Evolutionary conservation across 2,113 vertebrate species (phyloP).

Genomic region (Epinephelus lanceolatus): DNA sequence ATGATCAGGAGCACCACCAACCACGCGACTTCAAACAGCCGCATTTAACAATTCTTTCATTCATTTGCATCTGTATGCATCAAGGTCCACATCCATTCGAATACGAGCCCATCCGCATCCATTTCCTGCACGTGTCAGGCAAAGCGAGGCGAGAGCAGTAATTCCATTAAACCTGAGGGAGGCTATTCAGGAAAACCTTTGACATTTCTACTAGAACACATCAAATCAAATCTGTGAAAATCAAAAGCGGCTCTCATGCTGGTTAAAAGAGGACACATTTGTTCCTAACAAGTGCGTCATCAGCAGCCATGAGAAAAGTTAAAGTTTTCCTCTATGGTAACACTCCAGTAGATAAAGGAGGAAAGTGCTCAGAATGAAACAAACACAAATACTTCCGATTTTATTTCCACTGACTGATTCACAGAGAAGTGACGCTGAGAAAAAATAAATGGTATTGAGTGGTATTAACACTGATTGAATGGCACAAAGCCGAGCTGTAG

Average conservation of each 20-base stretch:
- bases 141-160: conserved; percentile 8
- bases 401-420: conserved; percentile 39
- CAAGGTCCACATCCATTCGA: conserved; percentile 40
- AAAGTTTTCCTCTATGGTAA: conserved; percentile 14
- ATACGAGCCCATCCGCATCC: conserved; percentile 37
- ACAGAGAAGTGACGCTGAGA: not conserved
- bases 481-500: conserved; percentile 44
- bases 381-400: conserved; percentile 46
- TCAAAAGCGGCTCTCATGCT: conserved; percentile 36
- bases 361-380: not conserved
- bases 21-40: conserved; percentile 68
- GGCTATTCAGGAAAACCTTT: conserved; percentile 25
- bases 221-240: conserved; percentile 47
- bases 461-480: conserved; percentile 41
- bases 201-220: conserved; percentile 30
- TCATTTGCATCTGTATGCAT: conserved; percentile 71
- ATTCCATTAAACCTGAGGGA: conserved; percentile 44
- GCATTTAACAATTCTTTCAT: conserved; percentile 55
- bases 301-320: conserved; percentile 27
- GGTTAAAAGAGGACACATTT: conserved; percentile 1
- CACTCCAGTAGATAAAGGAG: conserved; percentile 6
- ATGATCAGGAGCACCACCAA: conserved; percentile 72
- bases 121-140: conserved; percentile 31
- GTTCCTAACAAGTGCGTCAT: conserved; percentile 11
- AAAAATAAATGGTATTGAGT: conserved; percentile 16